These are phyloP conservation scores for Zhuqinia jingwanae DNA, from an alignment of 2,888 invertebrate species.

Conservation along the genomic window DNA sequence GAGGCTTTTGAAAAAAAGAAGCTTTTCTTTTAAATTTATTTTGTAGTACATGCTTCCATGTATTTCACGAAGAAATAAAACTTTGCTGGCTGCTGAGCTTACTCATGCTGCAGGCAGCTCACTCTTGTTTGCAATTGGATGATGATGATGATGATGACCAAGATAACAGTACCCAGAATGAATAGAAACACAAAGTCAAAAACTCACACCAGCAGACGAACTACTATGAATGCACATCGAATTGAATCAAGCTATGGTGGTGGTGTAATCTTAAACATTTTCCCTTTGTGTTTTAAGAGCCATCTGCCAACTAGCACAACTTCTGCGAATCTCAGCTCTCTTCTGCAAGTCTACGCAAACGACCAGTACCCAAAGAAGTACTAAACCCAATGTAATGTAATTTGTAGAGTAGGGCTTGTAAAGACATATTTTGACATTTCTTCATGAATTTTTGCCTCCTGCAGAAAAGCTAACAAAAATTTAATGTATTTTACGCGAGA, in stretches of 20 bases:
- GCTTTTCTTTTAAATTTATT: not conserved
- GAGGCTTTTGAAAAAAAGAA: not conserved
- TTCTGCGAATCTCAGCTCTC: not conserved
- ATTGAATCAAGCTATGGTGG: not conserved
- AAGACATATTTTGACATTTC: not conserved
- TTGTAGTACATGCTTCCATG: no score
- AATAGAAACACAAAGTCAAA: not conserved
- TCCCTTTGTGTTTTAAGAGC: not conserved
- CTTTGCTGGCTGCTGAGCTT: not conserved
- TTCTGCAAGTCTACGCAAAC: not conserved
- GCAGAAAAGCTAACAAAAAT: no score
- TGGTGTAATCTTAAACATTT: constrained; percentile 1
- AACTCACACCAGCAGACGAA: not conserved
- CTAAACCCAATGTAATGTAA: not conserved
- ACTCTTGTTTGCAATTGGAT: constrained; percentile 12
- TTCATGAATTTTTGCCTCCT: not conserved
- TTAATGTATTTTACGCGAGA: not conserved
- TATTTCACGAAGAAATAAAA: constrained; percentile 5
- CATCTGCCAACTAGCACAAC: not conserved
- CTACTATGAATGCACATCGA: not conserved
- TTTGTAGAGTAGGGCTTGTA: not conserved
- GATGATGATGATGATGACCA: constrained; percentile 29
- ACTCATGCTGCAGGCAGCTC: constrained; percentile 27
- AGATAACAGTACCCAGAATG: constrained; percentile 36
- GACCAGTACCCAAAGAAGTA: no score